phyloP scores from a whole-genome alignment of 2,797 vertebrate genomes.

The Megalops cyprinoides region DNA sequence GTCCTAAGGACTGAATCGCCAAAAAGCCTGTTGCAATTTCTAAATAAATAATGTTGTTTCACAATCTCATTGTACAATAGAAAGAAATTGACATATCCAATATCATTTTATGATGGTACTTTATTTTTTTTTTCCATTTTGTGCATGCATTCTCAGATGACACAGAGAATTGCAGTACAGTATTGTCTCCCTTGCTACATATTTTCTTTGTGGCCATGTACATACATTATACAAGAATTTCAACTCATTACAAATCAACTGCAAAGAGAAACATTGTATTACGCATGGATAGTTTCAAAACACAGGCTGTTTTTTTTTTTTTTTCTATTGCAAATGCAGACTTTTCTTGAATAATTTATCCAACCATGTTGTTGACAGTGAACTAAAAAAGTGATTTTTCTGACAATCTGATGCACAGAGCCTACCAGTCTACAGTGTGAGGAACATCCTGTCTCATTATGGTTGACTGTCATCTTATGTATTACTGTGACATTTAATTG shows the following conservation, averaged over 20 bases:
- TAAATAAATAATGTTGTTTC: slow-evolving; percentile 55
- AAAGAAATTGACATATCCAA: slow-evolving; percentile 40
- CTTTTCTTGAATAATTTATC: background rate
- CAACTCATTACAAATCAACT: background rate
- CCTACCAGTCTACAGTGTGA: no score
- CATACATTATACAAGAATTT: no score
- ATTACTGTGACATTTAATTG: no score
- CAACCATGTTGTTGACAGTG: no score
- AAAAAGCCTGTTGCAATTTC: slow-evolving; percentile 58
- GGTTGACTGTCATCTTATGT: no score
- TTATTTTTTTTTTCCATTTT: background rate
- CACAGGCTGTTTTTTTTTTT: background rate
- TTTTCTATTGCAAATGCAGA: background rate
- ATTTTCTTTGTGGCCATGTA: background rate
- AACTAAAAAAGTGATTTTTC: no score
- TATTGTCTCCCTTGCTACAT: background rate
- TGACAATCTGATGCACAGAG: no score
- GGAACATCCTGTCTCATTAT: no score
- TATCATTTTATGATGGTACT: background rate
- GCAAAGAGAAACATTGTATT: background rate
- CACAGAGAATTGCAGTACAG: background rate
- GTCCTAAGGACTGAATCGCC: slow-evolving; percentile 64
- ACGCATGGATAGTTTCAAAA: background rate
- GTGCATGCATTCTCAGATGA: background rate
- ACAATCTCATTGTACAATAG: slow-evolving; percentile 4